A percentile compares a stretch with the other conserved stretches of the same genome.
These are phyloP conservation scores for Tauraco hartlaubi DNA, from an alignment of 2,797 vertebrate genomes.

Conservation along the genomic window DNA sequence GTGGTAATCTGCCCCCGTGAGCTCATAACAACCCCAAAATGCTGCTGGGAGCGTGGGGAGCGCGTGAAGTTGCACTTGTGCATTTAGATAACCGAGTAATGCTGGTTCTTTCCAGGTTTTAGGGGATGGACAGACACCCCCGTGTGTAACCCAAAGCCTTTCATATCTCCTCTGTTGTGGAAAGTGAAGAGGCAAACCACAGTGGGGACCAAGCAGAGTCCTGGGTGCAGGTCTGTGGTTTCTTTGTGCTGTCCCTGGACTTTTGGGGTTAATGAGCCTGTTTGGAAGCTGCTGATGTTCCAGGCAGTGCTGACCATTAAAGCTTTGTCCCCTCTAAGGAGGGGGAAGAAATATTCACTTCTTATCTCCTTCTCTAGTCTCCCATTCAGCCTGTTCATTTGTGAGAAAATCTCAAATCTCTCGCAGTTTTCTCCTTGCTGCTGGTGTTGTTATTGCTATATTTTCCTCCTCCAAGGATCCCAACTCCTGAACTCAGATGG, in stretches of 20 bases:
- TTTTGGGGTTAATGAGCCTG: background rate
- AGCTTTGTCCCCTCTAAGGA: background rate
- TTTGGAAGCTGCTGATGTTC: background rate
- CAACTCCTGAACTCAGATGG: background rate
- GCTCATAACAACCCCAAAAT: background rate
- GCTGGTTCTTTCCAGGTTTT: background rate
- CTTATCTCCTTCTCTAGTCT: background rate
- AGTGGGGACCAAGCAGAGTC: background rate
- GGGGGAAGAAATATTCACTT: too few species aligned
- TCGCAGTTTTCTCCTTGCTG: background rate
- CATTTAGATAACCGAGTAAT: background rate
- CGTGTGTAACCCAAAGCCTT: background rate
- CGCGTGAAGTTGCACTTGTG: background rate
- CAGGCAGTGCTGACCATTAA: background rate
- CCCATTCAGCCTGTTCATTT: background rate
- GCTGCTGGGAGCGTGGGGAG: accelerated
- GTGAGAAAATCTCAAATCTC: background rate
- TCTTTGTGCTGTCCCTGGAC: background rate
- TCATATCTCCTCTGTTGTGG: background rate
- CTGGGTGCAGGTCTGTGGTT: background rate
- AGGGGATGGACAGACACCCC: too few species aligned
- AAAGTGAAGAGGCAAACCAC: background rate
- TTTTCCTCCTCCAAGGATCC: too few species aligned
- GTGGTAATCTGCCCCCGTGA: background rate
- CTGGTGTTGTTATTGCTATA: background rate